Percentiles rank a stretch among this genome's conserved stretches.
These are phyloP conservation scores for Chaenodraco wilsoni DNA, from an alignment of 2,797 vertebrate species.

Conservation along the genomic window DNA sequence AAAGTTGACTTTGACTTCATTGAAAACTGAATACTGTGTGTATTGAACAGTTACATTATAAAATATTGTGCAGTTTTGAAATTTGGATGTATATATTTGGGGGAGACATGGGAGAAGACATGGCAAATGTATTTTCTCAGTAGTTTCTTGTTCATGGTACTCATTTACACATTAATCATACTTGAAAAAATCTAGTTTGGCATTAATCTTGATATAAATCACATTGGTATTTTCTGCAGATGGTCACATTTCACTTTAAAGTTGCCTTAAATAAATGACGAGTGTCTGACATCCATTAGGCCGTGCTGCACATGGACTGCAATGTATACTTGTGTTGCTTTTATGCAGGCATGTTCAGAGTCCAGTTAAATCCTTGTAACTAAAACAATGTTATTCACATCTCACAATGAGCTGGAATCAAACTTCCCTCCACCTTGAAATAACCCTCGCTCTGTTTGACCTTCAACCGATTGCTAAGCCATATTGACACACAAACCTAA, in stretches of 20 bases:
- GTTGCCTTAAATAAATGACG: too few relatives aligned
- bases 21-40: not conserved
- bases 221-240: too few relatives aligned
- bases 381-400: slow-evolving; percentile 12
- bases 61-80: not conserved
- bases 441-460: not conserved
- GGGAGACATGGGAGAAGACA: too few relatives aligned
- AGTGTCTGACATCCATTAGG: not conserved
- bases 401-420: not conserved
- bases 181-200: too few relatives aligned
- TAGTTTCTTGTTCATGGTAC: too few relatives aligned
- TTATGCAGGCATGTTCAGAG: not conserved
- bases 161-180: too few relatives aligned
- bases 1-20: too few relatives aligned
- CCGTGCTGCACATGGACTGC: not conserved
- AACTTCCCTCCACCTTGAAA: slow-evolving; percentile 11
- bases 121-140: too few relatives aligned
- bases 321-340: slow-evolving; percentile 1
- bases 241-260: not conserved
- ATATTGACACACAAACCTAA: slow-evolving; percentile 11
- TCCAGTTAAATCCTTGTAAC: slow-evolving; percentile 11
- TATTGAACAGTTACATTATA: not conserved
- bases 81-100: too few relatives aligned
- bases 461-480: not conserved
- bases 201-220: too few relatives aligned